Conservation (phyloP, 2,888 invertebrate species). For the Drosophila kanekoi region DNA sequence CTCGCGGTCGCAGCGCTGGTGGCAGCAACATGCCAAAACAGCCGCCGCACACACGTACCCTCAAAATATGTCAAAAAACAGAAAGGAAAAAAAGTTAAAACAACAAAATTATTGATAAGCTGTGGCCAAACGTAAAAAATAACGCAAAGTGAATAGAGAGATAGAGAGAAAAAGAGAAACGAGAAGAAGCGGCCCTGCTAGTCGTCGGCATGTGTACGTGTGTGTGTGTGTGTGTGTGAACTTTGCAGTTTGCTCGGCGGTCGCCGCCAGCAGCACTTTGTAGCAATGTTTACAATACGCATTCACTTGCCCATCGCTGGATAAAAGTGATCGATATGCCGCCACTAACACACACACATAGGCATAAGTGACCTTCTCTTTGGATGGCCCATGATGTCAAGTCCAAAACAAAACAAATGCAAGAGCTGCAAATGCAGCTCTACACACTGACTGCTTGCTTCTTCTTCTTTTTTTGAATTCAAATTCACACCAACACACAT, state of each 20-base stretch:
- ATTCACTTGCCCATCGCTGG: conserved; percentile 22
- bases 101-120: conserved; percentile 69
- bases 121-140: conserved; percentile 28
- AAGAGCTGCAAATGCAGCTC: conserved; percentile 12
- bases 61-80: conserved; percentile 37
- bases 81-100: conserved; percentile 27
- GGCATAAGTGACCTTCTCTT: conserved; percentile 31
- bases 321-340: conserved; percentile 45
- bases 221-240: conserved; percentile 51
- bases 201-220: conserved; percentile 4
- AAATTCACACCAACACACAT: conserved; percentile 23
- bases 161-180: conserved; percentile 32
- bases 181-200: conserved; percentile 29
- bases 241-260: conserved; percentile 69
- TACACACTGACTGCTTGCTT: background rate
- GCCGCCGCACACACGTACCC: conserved; percentile 52
- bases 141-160: conserved; percentile 32
- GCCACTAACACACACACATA: conserved; percentile 15
- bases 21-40: conserved; percentile 59
- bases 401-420: conserved; percentile 51
- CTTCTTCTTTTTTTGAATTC: conserved; percentile 17
- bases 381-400: conserved; percentile 28
- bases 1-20: conserved; percentile 39
- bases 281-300: conserved; percentile 52
- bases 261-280: conserved; percentile 13